Base-by-base conservation (phyloP, 2,797 vertebrate species). In the Aplochiton taeniatus region DNA sequence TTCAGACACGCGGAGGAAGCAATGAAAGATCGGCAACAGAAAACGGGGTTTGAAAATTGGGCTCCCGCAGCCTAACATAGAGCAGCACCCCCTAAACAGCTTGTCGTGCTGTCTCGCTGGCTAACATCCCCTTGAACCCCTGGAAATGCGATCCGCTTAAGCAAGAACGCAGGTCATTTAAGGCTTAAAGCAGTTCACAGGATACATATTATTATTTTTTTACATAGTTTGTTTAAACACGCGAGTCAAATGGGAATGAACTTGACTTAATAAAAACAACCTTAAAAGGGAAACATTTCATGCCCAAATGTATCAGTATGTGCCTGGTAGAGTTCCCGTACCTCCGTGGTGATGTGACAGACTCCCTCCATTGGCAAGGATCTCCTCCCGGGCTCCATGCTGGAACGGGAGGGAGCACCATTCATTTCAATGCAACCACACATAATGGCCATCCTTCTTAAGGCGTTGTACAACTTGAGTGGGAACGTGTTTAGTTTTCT, bases 331-430 rank as follows among this genome's bases (percentile, higher is more conserved):
- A 19, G n/a, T 47, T 61, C 58, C 63, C 42, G 70, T 96, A 99
- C 98, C 98, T 98, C 98, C 98, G 16, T 99, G 98, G 69, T 99
- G 98, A 91, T 99, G 98, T 63, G 97, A 99, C 81, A 99, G 90
- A 78, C 98, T 98, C 79, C 98, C 98, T 88, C 97, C 97, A 61
- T 98, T 99, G 82, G 96, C 95, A 76, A 99, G 95, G 80, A 99
- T 98, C 92, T 99, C 98, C 66, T 98, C 96, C 91, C 98, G 93
- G 81, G 97, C 97, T 83, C 95, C 94, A 83, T 91, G 93, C 98
- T 99, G 84, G 55, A 66, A 47, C 61, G 46, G 9, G 47, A 65
- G 61, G 67, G 0, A 76, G 63, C 77, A 57, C 8, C 9, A 79
- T 43, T 42, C 43, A 49, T 47, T 51, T 10, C 51, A 46, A 66